Conservation (phyloP, 1,140 invertebrate species). For the Diorhabda carinulata region DNA sequence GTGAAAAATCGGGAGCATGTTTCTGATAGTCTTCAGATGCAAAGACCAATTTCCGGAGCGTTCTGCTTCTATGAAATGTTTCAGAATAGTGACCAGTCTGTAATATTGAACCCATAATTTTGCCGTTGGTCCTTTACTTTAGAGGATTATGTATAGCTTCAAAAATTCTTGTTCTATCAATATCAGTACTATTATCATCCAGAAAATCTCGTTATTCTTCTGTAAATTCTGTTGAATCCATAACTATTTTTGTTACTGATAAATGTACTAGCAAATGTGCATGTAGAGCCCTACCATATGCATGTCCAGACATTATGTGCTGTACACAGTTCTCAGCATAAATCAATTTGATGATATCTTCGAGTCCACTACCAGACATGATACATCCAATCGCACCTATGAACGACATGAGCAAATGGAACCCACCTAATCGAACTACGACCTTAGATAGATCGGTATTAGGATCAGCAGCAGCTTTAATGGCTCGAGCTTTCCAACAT, state of each 20-base stretch:
- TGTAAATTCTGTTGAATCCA: background rate
- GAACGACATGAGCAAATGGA: too few species aligned
- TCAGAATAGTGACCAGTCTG: constrained; percentile 34
- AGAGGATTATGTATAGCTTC: constrained; percentile 5
- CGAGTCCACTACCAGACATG: too few species aligned
- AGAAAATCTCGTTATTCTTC: background rate
- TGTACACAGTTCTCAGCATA: background rate
- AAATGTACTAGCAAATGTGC: background rate
- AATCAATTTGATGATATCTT: background rate
- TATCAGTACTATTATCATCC: background rate
- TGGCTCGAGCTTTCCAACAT: background rate
- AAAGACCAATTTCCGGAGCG: constrained; percentile 40
- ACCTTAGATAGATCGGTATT: too few species aligned
- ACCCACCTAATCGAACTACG: too few species aligned
- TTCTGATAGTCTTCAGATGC: constrained; percentile 29
- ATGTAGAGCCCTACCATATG: background rate
- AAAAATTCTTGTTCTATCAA: background rate
- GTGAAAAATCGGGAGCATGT: constrained; percentile 47
- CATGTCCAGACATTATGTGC: constrained; percentile 2
- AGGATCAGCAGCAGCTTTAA: background rate
- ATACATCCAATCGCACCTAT: too few species aligned
- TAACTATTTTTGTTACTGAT: background rate
- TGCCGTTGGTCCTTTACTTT: constrained; percentile 32
- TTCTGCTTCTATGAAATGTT: constrained; percentile 42
- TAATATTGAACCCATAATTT: constrained; percentile 37